A percentile compares a stretch with the other conserved stretches of the same genome.
Evolutionary conservation across 1,140 invertebrate genomes (phyloP).

Genomic region (Amyelois transitella): DNA sequence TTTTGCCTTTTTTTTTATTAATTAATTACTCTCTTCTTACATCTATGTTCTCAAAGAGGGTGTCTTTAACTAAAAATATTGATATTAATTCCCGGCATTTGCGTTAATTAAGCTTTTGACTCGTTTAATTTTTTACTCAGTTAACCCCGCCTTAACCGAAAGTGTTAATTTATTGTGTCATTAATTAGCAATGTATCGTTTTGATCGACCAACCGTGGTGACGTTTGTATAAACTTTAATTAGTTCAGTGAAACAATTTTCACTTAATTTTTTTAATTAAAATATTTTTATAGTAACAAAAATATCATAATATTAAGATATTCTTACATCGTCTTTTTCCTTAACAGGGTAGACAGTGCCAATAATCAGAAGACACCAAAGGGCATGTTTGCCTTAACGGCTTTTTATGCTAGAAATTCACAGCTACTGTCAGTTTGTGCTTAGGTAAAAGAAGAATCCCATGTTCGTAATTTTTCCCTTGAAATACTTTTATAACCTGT

Average conservation of each 20-base stretch:
- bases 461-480: too few relatives aligned
- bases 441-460: too few relatives aligned
- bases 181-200: slow-evolving; percentile 66
- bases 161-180: slow-evolving; percentile 61
- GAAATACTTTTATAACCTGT: too few relatives aligned
- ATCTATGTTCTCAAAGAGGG: slow-evolving; percentile 37
- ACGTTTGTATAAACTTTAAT: neutral
- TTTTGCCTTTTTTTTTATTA: neutral
- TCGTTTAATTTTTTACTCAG: slow-evolving; percentile 66
- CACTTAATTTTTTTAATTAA: neutral
- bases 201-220: slow-evolving; percentile 46
- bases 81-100: slow-evolving; percentile 52
- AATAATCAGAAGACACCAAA: too few relatives aligned
- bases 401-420: too few relatives aligned
- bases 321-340: too few relatives aligned
- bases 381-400: too few relatives aligned
- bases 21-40: slow-evolving; percentile 8
- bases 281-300: too few relatives aligned
- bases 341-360: too few relatives aligned
- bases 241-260: neutral
- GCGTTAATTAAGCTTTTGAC: slow-evolving; percentile 68
- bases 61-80: slow-evolving; percentile 69
- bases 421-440: too few relatives aligned
- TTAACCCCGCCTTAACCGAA: slow-evolving; percentile 50
- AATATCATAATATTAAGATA: too few relatives aligned